phyloP scores from a whole-genome alignment of 2,888 invertebrate genomes.

The Nomada flava region DNA sequence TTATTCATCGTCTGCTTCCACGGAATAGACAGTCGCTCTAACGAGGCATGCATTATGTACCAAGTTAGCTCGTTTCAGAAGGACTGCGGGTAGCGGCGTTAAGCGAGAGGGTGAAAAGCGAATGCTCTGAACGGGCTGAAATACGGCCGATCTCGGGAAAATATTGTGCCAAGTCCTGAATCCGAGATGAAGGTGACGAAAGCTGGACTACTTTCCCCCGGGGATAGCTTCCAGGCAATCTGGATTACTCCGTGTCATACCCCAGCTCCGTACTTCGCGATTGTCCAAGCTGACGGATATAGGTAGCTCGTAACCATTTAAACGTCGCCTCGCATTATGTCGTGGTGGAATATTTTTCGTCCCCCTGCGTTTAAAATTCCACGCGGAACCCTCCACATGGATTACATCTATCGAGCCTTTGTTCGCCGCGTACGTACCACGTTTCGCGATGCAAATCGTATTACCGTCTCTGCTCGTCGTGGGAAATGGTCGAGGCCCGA shows the following conservation, averaged over 20 bases:
- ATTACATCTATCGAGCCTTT: neutral
- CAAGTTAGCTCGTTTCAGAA: conserved; percentile 54
- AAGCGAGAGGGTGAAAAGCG: conserved; percentile 11
- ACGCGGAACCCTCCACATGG: neutral
- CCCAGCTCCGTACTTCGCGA: conserved; percentile 6
- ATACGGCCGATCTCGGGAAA: conserved; percentile 50
- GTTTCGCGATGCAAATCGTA: conserved; percentile 8
- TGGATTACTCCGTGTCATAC: conserved; percentile 9
- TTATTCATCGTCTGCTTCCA: conserved; percentile 59
- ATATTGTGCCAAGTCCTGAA: conserved; percentile 51
- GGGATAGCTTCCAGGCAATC: neutral
- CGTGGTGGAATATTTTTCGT: neutral
- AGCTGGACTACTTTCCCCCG: conserved; percentile 20
- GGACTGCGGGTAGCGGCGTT: conserved; percentile 6
- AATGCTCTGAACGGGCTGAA: conserved; percentile 36
- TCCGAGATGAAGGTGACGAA: conserved; percentile 40
- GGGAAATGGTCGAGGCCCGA: no score
- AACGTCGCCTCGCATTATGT: neutral
- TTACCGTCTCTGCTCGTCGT: conserved; percentile 6
- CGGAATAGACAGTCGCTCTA: conserved; percentile 50
- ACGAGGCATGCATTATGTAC: conserved; percentile 73
- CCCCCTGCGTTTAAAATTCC: neutral
- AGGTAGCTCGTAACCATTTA: no score
- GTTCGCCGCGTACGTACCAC: neutral
- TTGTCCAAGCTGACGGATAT: conserved; percentile 3